Evolutionary conservation across 2,797 vertebrate species (phyloP).

Genomic region (Jordanella pulchra): DNA sequence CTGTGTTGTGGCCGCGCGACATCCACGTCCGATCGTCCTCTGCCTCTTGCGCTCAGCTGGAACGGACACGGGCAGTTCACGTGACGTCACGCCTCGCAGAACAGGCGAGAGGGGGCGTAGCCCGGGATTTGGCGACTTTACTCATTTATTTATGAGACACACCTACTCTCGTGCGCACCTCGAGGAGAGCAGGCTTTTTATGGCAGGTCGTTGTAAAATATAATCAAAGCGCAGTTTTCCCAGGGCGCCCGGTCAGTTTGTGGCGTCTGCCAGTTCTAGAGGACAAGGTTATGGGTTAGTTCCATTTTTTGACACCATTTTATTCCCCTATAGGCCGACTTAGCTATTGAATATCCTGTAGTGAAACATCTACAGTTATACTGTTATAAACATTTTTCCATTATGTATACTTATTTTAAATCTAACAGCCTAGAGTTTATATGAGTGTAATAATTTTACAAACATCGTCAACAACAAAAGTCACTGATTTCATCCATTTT

Average conservation of each 20-base stretch:
- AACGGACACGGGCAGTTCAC: slow-evolving; percentile 82
- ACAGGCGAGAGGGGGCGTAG: slow-evolving; percentile 43
- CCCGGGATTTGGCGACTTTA: slow-evolving; percentile 22
- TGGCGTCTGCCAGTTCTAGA: background rate
- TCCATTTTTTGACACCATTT: background rate
- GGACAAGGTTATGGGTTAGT: no score
- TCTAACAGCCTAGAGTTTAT: no score
- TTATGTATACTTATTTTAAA: no score
- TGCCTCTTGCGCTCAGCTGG: slow-evolving; percentile 78
- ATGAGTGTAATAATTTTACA: no score
- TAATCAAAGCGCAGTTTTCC: background rate
- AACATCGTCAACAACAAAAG: no score
- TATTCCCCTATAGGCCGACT: background rate
- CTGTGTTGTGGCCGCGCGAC: slow-evolving; percentile 71
- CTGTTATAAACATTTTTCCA: no score
- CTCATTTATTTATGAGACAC: slow-evolving; percentile 78
- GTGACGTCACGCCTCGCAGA: slow-evolving; percentile 82
- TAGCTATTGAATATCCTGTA: no score
- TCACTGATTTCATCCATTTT: no score
- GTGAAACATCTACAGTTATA: no score
- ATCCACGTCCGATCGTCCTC: slow-evolving; percentile 55
- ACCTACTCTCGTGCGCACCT: slow-evolving; percentile 74
- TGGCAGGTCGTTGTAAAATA: background rate
- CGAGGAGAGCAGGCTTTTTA: slow-evolving; percentile 46
- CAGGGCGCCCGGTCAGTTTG: background rate